Conservation (phyloP, 2,113 vertebrate genomes). For the Clarias batrachus region DNA sequence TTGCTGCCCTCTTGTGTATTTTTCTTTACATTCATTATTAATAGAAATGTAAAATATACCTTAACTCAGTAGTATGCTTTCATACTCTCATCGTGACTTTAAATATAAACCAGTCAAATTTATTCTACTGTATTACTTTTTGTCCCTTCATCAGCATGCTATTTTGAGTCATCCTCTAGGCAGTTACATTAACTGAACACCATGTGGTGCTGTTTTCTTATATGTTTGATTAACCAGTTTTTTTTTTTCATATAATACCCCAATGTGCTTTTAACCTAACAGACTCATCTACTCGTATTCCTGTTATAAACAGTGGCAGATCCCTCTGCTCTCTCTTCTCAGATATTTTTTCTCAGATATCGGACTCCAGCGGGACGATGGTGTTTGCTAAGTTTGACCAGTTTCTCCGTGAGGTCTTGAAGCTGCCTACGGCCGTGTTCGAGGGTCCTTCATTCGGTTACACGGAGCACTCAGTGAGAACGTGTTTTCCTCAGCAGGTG, state of each 20-base stretch:
- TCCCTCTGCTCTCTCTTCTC: slow-evolving; percentile 58
- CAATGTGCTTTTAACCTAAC: not conserved
- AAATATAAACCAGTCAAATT: not conserved
- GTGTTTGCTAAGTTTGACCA: slow-evolving; percentile 91
- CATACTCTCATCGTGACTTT: not conserved
- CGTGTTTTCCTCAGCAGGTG: slow-evolving; percentile 95
- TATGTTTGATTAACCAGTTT: not conserved
- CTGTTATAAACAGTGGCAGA: not conserved
- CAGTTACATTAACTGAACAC: slow-evolving; percentile 11
- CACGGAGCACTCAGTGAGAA: slow-evolving; percentile 86
- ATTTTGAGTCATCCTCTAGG: not conserved
- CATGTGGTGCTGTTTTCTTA: not conserved
- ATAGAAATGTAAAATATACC: not conserved
- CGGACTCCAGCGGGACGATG: slow-evolving; percentile 88
- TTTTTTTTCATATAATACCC: not conserved
- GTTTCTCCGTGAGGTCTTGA: slow-evolving; percentile 88
- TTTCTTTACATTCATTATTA: not conserved
- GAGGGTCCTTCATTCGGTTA: slow-evolving; percentile 97
- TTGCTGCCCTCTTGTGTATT: slow-evolving; percentile 34
- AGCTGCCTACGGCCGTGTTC: slow-evolving; percentile 93
- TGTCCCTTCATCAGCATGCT: not conserved
- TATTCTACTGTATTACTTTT: not conserved
- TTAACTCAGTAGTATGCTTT: not conserved
- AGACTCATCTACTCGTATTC: not conserved
- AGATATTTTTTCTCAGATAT: slow-evolving; percentile 98